These are phyloP conservation scores for Neodiprion fabricii DNA, from an alignment of 1,140 invertebrate genomes.

Conservation along the genomic window DNA sequence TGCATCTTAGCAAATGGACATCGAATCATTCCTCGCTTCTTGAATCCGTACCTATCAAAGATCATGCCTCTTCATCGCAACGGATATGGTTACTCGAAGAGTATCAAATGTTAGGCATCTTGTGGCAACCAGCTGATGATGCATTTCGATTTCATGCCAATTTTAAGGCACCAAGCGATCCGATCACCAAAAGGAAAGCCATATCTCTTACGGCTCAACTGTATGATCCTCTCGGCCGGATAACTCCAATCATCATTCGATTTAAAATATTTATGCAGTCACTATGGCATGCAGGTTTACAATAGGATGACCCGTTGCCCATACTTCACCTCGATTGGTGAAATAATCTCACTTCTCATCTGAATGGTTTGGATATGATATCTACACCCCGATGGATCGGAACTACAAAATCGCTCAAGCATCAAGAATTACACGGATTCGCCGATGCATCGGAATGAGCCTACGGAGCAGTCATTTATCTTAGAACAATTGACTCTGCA, in stretches of 20 bases:
- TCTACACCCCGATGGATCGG: constrained; percentile 23
- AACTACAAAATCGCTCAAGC: not conserved
- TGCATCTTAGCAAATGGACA: constrained; percentile 34
- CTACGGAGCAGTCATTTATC: constrained; percentile 29
- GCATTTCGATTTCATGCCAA: constrained; percentile 25
- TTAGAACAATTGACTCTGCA: not conserved
- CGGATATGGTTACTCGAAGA: constrained; percentile 13
- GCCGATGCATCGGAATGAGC: constrained; percentile 23
- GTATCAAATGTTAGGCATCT: constrained; percentile 25
- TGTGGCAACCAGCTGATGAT: constrained; percentile 28
- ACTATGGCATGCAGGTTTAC: constrained; percentile 29
- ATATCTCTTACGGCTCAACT: constrained; percentile 23
- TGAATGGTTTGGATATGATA: constrained; percentile 12
- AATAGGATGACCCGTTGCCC: constrained; percentile 38
- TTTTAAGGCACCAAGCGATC: not conserved
- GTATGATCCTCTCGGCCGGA: constrained; percentile 32
- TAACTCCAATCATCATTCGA: constrained; percentile 33
- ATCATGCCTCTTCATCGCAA: constrained; percentile 1
- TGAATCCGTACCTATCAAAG: constrained; percentile 18
- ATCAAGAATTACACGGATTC: constrained; percentile 30
- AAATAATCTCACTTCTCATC: constrained; percentile 16
- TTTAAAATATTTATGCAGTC: constrained; percentile 44
- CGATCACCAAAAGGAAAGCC: constrained; percentile 20
- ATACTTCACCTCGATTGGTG: constrained; percentile 14
- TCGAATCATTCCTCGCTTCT: not conserved